Evolutionary conservation across 2,888 invertebrate genomes (phyloP).

Genomic region (Eilema caniola): DNA sequence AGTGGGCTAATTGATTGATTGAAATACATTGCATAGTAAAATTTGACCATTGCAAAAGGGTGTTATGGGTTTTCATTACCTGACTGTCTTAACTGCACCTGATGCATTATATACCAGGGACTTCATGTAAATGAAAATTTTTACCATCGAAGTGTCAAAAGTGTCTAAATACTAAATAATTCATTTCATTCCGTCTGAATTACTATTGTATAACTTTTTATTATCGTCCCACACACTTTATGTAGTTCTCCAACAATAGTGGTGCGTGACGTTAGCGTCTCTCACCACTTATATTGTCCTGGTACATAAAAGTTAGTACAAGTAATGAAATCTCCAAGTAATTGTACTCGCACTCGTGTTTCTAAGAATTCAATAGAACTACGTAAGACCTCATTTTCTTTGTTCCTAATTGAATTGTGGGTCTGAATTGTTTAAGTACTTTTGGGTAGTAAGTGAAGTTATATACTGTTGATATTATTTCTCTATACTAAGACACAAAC

Average conservation of each 20-base stretch:
- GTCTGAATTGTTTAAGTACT: background rate
- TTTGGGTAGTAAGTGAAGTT: background rate
- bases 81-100: background rate
- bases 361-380: conserved; percentile 13
- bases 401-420: conserved; percentile 22
- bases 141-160: background rate
- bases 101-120: background rate
- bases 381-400: conserved; percentile 11
- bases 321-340: conserved; percentile 18
- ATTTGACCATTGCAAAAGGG: background rate
- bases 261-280: conserved; percentile 43
- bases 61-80: background rate
- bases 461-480: background rate
- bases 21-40: too few relatives aligned
- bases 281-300: conserved; percentile 35
- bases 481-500: background rate
- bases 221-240: conserved; percentile 53
- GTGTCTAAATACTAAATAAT: conserved; percentile 52
- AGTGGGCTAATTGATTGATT: too few relatives aligned
- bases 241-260: conserved; percentile 45
- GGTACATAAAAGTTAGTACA: conserved; percentile 32
- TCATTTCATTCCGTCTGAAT: conserved; percentile 49
- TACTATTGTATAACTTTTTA: conserved; percentile 56
- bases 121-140: background rate
- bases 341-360: conserved; percentile 21